Evolutionary conservation across 1,140 invertebrate genomes (phyloP).

Genomic region (Orius laevigatus): DNA sequence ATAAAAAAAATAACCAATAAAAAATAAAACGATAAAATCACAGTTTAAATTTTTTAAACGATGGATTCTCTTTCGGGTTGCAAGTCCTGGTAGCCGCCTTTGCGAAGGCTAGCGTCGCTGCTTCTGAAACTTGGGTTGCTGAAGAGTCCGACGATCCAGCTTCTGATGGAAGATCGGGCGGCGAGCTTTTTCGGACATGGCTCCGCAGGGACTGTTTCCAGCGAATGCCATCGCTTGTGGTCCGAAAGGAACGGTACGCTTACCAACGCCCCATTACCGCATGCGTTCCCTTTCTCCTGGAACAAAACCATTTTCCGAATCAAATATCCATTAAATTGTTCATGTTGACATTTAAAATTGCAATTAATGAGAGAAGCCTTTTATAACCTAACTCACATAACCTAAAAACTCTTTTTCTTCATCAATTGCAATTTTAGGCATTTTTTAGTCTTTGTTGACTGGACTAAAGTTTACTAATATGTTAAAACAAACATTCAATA

Average conservation of each 20-base stretch:
- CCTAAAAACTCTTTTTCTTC: not conserved
- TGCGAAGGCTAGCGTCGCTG: constrained; percentile 44
- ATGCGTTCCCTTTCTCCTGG: constrained; percentile 22
- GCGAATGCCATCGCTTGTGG: constrained; percentile 56
- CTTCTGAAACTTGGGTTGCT: constrained; percentile 42
- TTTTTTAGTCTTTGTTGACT: too few relatives aligned
- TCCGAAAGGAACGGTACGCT: constrained; percentile 30
- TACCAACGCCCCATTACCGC: constrained; percentile 29
- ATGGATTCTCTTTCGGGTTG: constrained; percentile 34
- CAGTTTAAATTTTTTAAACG: constrained; percentile 24
- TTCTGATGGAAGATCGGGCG: constrained; percentile 33
- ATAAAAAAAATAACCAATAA: not conserved
- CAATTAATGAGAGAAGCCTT: too few relatives aligned
- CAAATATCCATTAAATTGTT: too few relatives aligned
- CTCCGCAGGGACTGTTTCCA: constrained; percentile 42
- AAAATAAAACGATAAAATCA: not conserved
- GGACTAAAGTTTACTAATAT: too few relatives aligned
- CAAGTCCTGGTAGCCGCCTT: constrained; percentile 31
- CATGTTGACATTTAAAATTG: too few relatives aligned
- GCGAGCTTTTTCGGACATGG: constrained; percentile 28
- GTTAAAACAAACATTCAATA: not conserved
- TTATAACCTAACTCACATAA: not conserved
- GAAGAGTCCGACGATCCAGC: constrained; percentile 51
- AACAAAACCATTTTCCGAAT: constrained; percentile 1
- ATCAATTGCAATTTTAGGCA: too few relatives aligned